Conservation (phyloP, 2,113 vertebrate genomes). For the Gymnobelideus leadbeateri region DNA sequence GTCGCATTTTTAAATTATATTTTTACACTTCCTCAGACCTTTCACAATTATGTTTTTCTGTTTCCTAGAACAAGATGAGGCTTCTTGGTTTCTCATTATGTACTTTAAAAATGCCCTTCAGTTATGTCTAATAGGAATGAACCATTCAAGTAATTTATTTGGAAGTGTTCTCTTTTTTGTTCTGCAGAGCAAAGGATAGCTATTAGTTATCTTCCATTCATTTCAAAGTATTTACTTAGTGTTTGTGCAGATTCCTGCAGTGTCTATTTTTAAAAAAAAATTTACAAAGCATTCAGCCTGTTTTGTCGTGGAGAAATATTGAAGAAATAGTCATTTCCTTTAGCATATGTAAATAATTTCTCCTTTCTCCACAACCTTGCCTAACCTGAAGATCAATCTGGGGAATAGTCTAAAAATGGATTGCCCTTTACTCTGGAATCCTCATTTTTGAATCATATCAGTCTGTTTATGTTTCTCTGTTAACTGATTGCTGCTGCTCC, state of each 20-base stretch:
- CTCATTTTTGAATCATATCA: conserved; percentile 38
- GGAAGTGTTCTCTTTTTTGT: conserved; percentile 50
- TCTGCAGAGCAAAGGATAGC: conserved; percentile 44
- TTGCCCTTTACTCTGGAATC: conserved; percentile 31
- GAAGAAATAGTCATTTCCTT: conserved; percentile 49
- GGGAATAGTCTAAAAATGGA: conserved; percentile 17
- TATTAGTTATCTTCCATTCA: conserved; percentile 50
- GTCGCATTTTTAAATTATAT: conserved; percentile 71
- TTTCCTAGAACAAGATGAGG: conserved; percentile 49
- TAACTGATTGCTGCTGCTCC: conserved; percentile 12
- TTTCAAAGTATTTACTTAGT: conserved; percentile 46
- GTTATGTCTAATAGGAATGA: conserved; percentile 57
- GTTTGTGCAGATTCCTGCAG: conserved; percentile 13
- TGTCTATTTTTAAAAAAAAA: conserved; percentile 8
- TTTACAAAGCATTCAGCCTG: conserved; percentile 40
- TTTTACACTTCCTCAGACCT: conserved; percentile 69
- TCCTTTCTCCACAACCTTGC: conserved; percentile 38
- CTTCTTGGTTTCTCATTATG: conserved; percentile 54
- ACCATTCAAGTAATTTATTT: conserved; percentile 42
- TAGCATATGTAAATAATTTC: conserved; percentile 40
- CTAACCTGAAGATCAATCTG: conserved; percentile 14
- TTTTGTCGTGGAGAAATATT: conserved; percentile 49
- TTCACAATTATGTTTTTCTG: conserved; percentile 70
- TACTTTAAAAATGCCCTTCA: conserved; percentile 52
- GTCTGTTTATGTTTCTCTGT: conserved; percentile 24